These are phyloP conservation scores for Scaptomyza caliginosa DNA, from an alignment of 2,888 invertebrate genomes.

Conservation along the genomic window DNA sequence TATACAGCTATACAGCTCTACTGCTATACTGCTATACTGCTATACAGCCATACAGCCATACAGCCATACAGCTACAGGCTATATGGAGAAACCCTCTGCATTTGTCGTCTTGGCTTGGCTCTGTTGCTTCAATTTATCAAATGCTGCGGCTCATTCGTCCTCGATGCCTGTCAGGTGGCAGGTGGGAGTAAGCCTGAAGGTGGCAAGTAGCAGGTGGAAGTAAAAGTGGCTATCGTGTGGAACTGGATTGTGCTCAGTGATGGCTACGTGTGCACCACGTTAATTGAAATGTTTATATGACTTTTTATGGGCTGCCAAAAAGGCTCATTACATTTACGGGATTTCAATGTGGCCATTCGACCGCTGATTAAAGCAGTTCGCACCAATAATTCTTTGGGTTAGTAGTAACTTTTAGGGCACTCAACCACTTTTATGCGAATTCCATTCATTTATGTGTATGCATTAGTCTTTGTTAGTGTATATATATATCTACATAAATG, in stretches of 20 bases:
- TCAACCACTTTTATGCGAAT: constrained; percentile 10
- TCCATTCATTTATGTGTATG: constrained; percentile 1
- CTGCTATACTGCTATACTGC: too few relatives aligned
- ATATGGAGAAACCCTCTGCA: constrained; percentile 15
- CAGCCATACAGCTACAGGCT: constrained; percentile 18
- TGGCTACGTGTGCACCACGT: constrained; percentile 66
- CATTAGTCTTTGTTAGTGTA: background rate
- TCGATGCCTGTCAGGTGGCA: constrained; percentile 58
- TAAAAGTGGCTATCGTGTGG: constrained; percentile 4
- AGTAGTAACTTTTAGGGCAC: constrained; percentile 7
- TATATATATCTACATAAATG: background rate
- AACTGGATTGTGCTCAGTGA: constrained; percentile 21
- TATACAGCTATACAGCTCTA: too few relatives aligned
- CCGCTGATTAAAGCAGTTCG: constrained; percentile 70
- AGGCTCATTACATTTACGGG: constrained; percentile 74
- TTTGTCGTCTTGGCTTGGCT: constrained; percentile 48
- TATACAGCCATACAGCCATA: too few relatives aligned
- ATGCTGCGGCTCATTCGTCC: constrained; percentile 73
- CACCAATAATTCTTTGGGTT: constrained; percentile 54
- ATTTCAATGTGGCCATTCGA: constrained; percentile 57
- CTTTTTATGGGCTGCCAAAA: constrained; percentile 77
- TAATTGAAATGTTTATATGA: constrained; percentile 80
- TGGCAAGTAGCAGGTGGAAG: background rate
- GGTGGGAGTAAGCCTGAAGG: constrained; percentile 3
- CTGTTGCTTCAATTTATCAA: constrained; percentile 75